Base-by-base conservation (phyloP, 2,888 invertebrate genomes). In the Cyaniris semiargus region DNA sequence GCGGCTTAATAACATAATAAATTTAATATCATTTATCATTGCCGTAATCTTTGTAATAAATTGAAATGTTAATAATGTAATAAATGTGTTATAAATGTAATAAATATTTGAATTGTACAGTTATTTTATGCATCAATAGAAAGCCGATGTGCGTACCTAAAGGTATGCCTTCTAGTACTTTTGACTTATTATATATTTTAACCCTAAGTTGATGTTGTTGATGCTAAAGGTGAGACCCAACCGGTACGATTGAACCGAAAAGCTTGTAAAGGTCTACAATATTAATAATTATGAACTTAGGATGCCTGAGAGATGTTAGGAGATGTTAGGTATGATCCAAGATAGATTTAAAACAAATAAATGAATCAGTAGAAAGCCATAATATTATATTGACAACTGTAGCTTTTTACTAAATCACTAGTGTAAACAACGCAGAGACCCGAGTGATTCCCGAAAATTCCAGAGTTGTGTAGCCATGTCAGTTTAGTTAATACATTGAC, bases 401-500 rank as follows among this genome's bases (percentile, higher is more conserved):
- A 18, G 15, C 13, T 53, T 18, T 53, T 53, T 53, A 48, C 3
- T 44, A 44, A 7, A 44, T 44, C 10, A 44, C 44, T 44, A 38
- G 10, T 1, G 10, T 58, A 58, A 58, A 58, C 3, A 21, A 58
- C 8, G 58, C 58, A 8, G n/a, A 21, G 18, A 21, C 21, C 3
- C 10, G 21, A 58, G 21, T 21, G 58, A 58, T 58, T 58, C 8
- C 58, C 58, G 21, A 21, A 58, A 58, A 58, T 58, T 60, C 23
- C 23, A 21, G 60, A 13, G 23, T 21, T 10, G 13, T 60, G 60
- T 60, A 60, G 60, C 60, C 10, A 23, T 23, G 60, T 58, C 21
- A 58, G 58, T 60, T 60, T 60, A 60, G 23, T 60, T 60, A 60
- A 60, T 23, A 60, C 60, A 60, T 60, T 60, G 60, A 60, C 23